Percentiles rank a stretch among this genome's conserved stretches.
These are phyloP conservation scores for Heliconius eleuchia DNA, from an alignment of 1,140 invertebrate genomes.

Conservation along the genomic window DNA sequence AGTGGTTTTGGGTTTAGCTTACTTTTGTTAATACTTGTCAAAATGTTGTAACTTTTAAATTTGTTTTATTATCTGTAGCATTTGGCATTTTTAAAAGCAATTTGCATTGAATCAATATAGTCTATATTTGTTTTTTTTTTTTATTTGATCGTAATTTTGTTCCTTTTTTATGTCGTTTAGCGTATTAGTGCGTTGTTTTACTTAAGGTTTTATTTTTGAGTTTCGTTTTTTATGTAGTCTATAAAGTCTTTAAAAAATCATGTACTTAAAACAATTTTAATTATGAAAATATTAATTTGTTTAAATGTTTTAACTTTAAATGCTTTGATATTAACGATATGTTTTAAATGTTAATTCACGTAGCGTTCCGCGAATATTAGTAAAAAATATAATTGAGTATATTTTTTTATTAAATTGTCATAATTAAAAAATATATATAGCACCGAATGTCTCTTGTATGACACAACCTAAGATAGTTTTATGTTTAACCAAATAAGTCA, in stretches of 20 bases:
- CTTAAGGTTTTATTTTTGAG: background rate
- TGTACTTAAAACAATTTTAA: background rate
- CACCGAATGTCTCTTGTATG: too few species aligned
- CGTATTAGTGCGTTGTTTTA: background rate
- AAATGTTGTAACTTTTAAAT: constrained; percentile 1
- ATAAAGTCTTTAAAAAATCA: background rate
- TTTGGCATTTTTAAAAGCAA: background rate
- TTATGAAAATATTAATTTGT: background rate
- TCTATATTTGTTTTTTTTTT: too few species aligned
- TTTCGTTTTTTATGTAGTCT: background rate
- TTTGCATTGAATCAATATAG: background rate
- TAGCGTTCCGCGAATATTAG: too few species aligned
- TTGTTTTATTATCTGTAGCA: background rate
- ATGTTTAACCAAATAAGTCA: constrained; percentile 1
- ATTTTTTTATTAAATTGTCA: too few species aligned
- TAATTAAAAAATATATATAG: too few species aligned
- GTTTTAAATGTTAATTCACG: too few species aligned
- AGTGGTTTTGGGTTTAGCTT: background rate
- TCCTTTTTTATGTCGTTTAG: background rate
- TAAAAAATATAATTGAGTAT: too few species aligned
- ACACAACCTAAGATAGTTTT: background rate
- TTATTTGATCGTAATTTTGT: background rate
- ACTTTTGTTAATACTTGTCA: background rate
- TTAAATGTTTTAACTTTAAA: too few species aligned
- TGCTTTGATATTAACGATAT: too few species aligned